These are phyloP conservation scores for Ligdia adustata DNA, from an alignment of 2,888 invertebrate species.

Conservation along the genomic window DNA sequence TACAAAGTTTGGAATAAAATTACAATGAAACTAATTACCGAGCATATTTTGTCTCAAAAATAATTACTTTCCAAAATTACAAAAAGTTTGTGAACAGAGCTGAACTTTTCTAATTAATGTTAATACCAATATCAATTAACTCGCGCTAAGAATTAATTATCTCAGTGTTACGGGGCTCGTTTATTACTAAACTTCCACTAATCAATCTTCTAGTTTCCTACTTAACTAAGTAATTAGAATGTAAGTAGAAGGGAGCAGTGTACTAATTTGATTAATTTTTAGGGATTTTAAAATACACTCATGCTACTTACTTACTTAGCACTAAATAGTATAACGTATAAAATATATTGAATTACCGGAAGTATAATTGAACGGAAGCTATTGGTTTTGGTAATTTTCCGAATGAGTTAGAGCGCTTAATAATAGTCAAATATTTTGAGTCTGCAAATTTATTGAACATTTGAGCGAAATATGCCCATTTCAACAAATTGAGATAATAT, in stretches of 20 bases:
- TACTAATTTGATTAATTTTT: too few relatives aligned
- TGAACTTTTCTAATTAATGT: slow-evolving; percentile 80
- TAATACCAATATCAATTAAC: slow-evolving; percentile 80
- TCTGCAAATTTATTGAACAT: too few relatives aligned
- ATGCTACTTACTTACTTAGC: too few relatives aligned
- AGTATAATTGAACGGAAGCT: too few relatives aligned
- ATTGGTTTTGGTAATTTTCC: too few relatives aligned
- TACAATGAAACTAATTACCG: slow-evolving; percentile 29
- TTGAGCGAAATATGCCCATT: too few relatives aligned
- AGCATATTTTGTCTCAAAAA: slow-evolving; percentile 27
- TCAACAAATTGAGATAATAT: too few relatives aligned
- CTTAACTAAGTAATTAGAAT: slow-evolving; percentile 35
- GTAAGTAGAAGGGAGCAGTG: slow-evolving; percentile 18
- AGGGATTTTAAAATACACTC: too few relatives aligned
- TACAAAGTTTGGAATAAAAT: slow-evolving; percentile 13
- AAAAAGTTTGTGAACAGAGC: slow-evolving; percentile 56
- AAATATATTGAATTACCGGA: too few relatives aligned
- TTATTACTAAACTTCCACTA: slow-evolving; percentile 80
- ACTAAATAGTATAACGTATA: too few relatives aligned
- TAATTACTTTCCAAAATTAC: slow-evolving; percentile 43
- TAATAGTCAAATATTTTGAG: too few relatives aligned
- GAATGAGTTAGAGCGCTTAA: too few relatives aligned
- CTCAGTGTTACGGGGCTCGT: slow-evolving; percentile 76
- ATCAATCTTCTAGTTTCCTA: slow-evolving; percentile 72
- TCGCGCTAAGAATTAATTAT: slow-evolving; percentile 81